Percentiles rank a stretch among this genome's conserved stretches.
phyloP scores from a whole-genome alignment of 2,888 invertebrate species.

The Helobdella robusta region DNA sequence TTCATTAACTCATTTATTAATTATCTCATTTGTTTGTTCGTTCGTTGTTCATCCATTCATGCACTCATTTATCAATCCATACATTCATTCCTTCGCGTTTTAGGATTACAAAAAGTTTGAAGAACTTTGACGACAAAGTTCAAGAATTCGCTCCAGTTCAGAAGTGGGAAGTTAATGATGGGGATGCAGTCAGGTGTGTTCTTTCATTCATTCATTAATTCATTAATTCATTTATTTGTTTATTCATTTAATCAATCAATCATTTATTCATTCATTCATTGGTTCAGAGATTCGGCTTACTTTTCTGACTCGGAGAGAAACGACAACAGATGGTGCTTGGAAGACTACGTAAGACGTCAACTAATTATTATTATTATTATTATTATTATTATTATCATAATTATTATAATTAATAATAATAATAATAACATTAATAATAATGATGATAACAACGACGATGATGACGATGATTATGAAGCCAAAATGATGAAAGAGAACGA shows the following conservation, averaged over 20 bases:
- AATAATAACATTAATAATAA: not conserved
- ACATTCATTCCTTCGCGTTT: too few relatives aligned
- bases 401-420: too few relatives aligned
- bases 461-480: too few relatives aligned
- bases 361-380: too few relatives aligned
- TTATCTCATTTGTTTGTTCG: too few relatives aligned
- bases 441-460: too few relatives aligned
- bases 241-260: not conserved
- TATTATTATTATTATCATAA: too few relatives aligned
- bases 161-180: slow-evolving; percentile 98
- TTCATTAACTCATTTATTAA: too few relatives aligned
- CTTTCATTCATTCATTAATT: not conserved
- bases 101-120: slow-evolving; percentile 95
- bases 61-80: too few relatives aligned
- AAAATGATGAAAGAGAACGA: too few relatives aligned
- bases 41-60: too few relatives aligned
- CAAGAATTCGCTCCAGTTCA: slow-evolving; percentile 92
- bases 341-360: not conserved
- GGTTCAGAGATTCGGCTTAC: slow-evolving; percentile 13
- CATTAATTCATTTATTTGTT: not conserved
- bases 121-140: slow-evolving; percentile 91
- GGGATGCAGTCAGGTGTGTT: slow-evolving; percentile 93
- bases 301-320: slow-evolving; percentile 13
- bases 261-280: not conserved
- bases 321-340: too few relatives aligned